Evolutionary conservation across 2,797 vertebrate species (phyloP).

Genomic region (Sebastes oblongus): DNA sequence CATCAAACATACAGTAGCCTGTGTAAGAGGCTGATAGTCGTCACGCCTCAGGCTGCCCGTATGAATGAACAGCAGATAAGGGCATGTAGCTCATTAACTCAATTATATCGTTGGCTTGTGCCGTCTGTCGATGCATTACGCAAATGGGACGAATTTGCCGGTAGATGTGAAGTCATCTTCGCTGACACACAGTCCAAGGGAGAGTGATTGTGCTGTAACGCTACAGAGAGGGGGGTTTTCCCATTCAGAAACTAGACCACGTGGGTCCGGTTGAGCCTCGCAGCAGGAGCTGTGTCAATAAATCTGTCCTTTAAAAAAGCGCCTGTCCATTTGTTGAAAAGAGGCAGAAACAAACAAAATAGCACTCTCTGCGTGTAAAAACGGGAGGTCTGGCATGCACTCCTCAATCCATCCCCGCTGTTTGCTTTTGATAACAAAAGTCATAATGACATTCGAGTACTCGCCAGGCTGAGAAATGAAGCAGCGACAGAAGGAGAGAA

Average conservation of each 20-base stretch:
- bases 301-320: slow-evolving; percentile 34
- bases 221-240: not conserved
- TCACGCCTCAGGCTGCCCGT: slow-evolving; percentile 62
- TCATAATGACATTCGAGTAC: slow-evolving; percentile 71
- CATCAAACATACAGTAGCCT: slow-evolving; percentile 72
- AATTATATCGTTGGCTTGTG: slow-evolving; percentile 64
- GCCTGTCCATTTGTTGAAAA: slow-evolving; percentile 17
- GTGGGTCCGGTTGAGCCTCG: slow-evolving; percentile 14
- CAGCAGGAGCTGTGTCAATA: slow-evolving; percentile 44
- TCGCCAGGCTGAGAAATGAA: slow-evolving; percentile 64
- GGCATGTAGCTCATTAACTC: slow-evolving; percentile 72
- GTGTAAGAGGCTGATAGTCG: slow-evolving; percentile 68
- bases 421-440: slow-evolving; percentile 66
- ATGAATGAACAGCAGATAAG: slow-evolving; percentile 72
- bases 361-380: slow-evolving; percentile 29
- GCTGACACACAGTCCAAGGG: slow-evolving; percentile 11
- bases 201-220: slow-evolving; percentile 31
- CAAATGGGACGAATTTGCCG: slow-evolving; percentile 45
- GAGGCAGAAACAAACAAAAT: slow-evolving; percentile 49
- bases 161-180: slow-evolving; percentile 46
- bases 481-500: slow-evolving; percentile 38
- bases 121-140: slow-evolving; percentile 48
- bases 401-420: slow-evolving; percentile 52
- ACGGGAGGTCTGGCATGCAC: slow-evolving; percentile 25
- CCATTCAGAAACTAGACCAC: slow-evolving; percentile 31